Percentiles rank a stretch among this genome's conserved stretches.
Conservation (phyloP, 30 jellyfish, hydroid and myxozoan species). For the Pseudorhiza aurosa region DNA sequence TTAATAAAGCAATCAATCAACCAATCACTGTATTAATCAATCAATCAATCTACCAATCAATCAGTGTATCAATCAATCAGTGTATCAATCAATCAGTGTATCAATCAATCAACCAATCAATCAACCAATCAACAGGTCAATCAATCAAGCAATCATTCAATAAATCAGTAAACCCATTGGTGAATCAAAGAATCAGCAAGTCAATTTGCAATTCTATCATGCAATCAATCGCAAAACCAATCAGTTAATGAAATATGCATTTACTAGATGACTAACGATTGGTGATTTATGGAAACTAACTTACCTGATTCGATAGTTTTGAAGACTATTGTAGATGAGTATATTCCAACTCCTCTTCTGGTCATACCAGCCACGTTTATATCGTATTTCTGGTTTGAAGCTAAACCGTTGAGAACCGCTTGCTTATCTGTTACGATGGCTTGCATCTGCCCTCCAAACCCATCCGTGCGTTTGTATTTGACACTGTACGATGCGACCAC, state of each 20-base stretch:
- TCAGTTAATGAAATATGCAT: too few species aligned
- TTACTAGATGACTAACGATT: background rate
- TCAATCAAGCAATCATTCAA: too few species aligned
- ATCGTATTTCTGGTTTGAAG: slow-evolving; percentile 28
- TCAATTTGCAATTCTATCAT: background rate
- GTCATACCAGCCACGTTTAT: slow-evolving; percentile 59
- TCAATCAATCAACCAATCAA: too few species aligned
- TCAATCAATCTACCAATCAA: too few species aligned
- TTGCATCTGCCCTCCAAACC: background rate
- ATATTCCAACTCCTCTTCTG: slow-evolving; percentile 40
- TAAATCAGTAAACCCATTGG: background rate
- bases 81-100: too few species aligned
- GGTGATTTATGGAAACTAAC: background rate
- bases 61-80: too few species aligned
- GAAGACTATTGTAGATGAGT: background rate
- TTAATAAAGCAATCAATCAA: too few species aligned
- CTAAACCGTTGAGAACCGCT: background rate
- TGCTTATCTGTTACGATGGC: background rate
- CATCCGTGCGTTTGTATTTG: slow-evolving; percentile 38
- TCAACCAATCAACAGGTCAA: too few species aligned
- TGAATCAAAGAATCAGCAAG: background rate
- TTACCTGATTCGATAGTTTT: slow-evolving; percentile 32
- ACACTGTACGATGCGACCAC: slow-evolving; percentile 4
- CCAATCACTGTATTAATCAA: too few species aligned
- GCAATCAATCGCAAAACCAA: background rate